Evolutionary conservation across 2,113 vertebrate genomes (phyloP).

Genomic region (Vulpes ferrilata): DNA sequence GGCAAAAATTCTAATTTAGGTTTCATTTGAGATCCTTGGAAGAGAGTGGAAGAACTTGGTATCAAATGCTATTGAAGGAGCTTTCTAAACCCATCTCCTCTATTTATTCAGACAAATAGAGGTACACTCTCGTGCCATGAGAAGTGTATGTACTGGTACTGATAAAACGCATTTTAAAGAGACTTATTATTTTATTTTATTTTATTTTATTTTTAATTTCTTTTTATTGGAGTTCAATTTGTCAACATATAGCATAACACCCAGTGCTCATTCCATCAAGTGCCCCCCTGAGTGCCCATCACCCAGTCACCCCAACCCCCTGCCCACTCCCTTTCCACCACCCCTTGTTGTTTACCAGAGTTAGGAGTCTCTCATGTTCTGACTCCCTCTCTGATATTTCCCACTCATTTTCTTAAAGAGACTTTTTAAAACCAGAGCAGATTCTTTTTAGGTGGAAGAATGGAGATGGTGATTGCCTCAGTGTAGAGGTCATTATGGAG

Average conservation of each 20-base stretch:
- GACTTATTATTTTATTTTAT: not conserved
- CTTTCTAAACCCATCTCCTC: not conserved
- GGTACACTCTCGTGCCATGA: not conserved
- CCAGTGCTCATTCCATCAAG: too few relatives aligned
- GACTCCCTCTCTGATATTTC: too few relatives aligned
- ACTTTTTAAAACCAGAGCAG: not conserved
- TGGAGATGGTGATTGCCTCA: not conserved
- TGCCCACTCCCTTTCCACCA: too few relatives aligned
- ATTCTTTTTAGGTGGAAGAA: not conserved
- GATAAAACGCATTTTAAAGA: conserved; percentile 14
- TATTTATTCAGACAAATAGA: too few relatives aligned
- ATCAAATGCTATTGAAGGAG: not conserved
- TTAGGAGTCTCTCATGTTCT: too few relatives aligned
- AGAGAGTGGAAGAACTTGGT: conserved; percentile 11
- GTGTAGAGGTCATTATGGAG: not conserved
- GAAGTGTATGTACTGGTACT: not conserved
- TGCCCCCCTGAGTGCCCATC: too few relatives aligned
- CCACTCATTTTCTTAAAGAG: too few relatives aligned
- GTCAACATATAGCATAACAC: too few relatives aligned
- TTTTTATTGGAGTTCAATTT: too few relatives aligned
- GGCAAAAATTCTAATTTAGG: conserved; percentile 37
- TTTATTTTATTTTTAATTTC: too few relatives aligned
- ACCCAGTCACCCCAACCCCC: too few relatives aligned
- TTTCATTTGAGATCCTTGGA: conserved; percentile 41
- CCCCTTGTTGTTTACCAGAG: too few relatives aligned